A percentile compares a stretch with the other conserved stretches of the same genome.
Evolutionary conservation across 2,113 vertebrate genomes (phyloP).

Genomic region (Scytalopus superciliaris): DNA sequence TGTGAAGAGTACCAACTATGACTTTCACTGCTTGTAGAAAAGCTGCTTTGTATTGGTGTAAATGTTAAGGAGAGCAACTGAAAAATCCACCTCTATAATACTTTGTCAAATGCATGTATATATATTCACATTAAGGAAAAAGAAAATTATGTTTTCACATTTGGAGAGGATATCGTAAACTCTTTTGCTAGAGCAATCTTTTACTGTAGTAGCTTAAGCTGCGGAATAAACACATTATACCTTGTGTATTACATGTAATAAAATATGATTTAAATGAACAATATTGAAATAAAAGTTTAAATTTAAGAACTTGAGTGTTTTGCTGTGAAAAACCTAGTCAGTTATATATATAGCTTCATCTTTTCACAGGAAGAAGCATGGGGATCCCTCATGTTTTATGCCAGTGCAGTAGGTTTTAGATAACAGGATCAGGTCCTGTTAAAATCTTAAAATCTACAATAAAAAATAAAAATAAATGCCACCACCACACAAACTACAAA

Average conservation of each 20-base stretch:
- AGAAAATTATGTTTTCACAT: not conserved
- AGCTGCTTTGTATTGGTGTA: not conserved
- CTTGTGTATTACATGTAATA: not conserved
- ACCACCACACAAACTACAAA: conserved; percentile 43
- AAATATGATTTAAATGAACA: conserved; percentile 34
- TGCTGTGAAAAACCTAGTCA: not conserved
- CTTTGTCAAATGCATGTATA: not conserved
- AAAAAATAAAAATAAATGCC: conserved; percentile 54
- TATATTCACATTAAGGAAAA: not conserved
- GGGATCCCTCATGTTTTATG: not conserved
- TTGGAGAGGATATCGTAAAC: not conserved
- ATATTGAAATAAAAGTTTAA: conserved; percentile 27
- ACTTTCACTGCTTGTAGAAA: not conserved
- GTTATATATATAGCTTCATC: conserved; percentile 12
- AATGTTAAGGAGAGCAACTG: not conserved
- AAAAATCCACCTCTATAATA: not conserved
- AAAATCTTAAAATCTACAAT: conserved; percentile 25
- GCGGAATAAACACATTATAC: not conserved
- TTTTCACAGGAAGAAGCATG: not conserved
- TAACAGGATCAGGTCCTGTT: not conserved
- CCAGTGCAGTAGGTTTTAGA: not conserved
- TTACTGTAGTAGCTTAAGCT: not conserved
- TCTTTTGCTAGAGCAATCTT: not conserved
- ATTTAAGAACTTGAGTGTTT: not conserved
- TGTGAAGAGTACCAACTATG: not conserved